Evolutionary conservation across 2,113 vertebrate species (phyloP).

Genomic region (Plectropomus leopardus): DNA sequence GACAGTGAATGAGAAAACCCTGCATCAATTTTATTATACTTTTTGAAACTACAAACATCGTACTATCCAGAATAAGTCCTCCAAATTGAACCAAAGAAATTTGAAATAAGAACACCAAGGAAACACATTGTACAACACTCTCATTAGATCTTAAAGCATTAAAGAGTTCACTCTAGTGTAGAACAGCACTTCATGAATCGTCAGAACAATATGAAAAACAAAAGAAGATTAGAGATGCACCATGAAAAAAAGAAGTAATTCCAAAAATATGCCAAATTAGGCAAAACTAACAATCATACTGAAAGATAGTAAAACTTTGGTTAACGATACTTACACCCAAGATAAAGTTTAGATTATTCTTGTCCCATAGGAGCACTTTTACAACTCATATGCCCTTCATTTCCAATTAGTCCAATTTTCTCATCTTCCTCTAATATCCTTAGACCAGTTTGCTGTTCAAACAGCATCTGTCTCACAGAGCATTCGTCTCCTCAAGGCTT

Average conservation of each 20-base stretch:
- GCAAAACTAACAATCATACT: not conserved
- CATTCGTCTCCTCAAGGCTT: constrained; percentile 48
- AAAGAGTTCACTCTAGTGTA: not conserved
- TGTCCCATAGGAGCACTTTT: constrained; percentile 4
- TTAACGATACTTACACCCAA: not conserved
- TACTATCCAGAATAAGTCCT: not conserved
- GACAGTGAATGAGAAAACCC: too few species aligned
- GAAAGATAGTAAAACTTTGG: not conserved
- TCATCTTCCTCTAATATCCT: constrained; percentile 57
- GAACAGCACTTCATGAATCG: not conserved
- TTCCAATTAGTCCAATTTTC: constrained; percentile 58
- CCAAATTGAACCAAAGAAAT: not conserved
- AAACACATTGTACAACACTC: not conserved
- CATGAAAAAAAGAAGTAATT: not conserved
- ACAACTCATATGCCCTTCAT: constrained; percentile 54
- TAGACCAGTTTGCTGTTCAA: constrained; percentile 56
- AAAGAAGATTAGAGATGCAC: not conserved
- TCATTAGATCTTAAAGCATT: not conserved
- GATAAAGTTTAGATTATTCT: constrained; percentile 24
- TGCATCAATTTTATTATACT: not conserved
- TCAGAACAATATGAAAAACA: not conserved
- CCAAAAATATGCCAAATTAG: too few species aligned
- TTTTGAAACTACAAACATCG: not conserved
- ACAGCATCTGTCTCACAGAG: constrained; percentile 56
- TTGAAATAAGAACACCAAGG: not conserved